These are phyloP conservation scores for Eupeodes corollae DNA, from an alignment of 1,140 invertebrate species.

Conservation along the genomic window DNA sequence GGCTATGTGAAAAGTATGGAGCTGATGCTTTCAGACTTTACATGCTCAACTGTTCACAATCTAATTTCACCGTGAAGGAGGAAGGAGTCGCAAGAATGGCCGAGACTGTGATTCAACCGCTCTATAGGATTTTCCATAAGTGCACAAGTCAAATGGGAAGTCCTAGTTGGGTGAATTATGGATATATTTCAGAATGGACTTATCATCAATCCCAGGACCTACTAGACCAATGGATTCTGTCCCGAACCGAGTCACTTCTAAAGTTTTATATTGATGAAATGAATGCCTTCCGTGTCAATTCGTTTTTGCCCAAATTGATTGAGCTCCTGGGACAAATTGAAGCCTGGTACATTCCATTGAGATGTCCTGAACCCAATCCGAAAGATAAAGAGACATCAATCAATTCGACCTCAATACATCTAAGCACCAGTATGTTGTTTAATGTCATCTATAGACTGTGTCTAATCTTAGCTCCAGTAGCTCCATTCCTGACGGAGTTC, in stretches of 20 bases:
- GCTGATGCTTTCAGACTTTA: constrained; percentile 91
- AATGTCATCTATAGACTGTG: constrained; percentile 41
- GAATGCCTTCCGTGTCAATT: constrained; percentile 82
- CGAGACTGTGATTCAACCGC: constrained; percentile 93
- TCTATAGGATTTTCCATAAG: constrained; percentile 87
- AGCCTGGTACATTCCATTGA: constrained; percentile 83
- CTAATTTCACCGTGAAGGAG: constrained; percentile 92
- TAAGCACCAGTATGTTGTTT: constrained; percentile 14
- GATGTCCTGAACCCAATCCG: too few species aligned
- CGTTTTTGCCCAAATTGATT: constrained; percentile 81
- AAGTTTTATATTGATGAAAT: constrained; percentile 81
- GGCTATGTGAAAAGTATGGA: constrained; percentile 81
- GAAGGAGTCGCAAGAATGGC: constrained; percentile 87
- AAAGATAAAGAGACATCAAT: constrained; percentile 59
- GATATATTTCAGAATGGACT: constrained; percentile 7
- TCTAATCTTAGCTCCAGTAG: constrained; percentile 85
- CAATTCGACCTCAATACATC: constrained; percentile 68
- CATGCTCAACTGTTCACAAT: constrained; percentile 91
- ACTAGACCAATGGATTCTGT: constrained; percentile 94
- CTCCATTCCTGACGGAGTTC: constrained; percentile 85
- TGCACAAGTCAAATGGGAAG: constrained; percentile 83
- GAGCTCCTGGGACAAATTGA: constrained; percentile 93
- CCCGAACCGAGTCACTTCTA: constrained; percentile 82
- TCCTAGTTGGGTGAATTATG: constrained; percentile 31
- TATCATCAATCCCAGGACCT: constrained; percentile 40